Conservation (phyloP, 2,797 vertebrate genomes). For the Pteronotus mesoamericanus region DNA sequence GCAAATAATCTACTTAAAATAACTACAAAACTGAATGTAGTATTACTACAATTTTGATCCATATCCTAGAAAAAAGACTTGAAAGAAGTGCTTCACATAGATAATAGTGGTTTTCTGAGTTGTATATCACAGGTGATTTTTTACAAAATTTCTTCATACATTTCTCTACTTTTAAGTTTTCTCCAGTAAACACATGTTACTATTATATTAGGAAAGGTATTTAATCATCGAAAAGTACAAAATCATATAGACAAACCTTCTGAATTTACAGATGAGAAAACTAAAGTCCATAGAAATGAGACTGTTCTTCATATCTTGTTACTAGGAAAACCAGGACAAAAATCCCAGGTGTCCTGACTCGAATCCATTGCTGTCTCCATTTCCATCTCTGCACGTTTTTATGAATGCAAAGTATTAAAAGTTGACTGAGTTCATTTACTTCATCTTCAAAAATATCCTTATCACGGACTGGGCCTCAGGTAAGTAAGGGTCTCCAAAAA, state of each 20-base stretch:
- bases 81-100: conserved; percentile 21
- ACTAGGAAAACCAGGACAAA: not conserved
- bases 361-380: not conserved
- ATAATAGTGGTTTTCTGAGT: not conserved
- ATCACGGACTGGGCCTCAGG: not conserved
- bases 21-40: not conserved
- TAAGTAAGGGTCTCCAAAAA: conserved; percentile 8
- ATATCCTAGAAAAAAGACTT: not conserved
- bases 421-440: conserved; percentile 3
- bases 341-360: not conserved
- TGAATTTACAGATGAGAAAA: conserved; percentile 1
- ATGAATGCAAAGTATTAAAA: not conserved
- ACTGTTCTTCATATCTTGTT: not conserved
- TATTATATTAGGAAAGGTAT: not conserved
- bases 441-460: not conserved
- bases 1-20: not conserved
- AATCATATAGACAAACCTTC: not conserved
- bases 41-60: not conserved
- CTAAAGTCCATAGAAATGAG: not conserved
- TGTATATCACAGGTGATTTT: not conserved
- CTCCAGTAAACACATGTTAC: not conserved
- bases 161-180: not conserved
- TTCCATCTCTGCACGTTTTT: not conserved
- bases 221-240: not conserved
- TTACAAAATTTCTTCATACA: not conserved